Evolutionary conservation across 2,797 vertebrate species (phyloP).

Genomic region (Mastacembelus armatus): DNA sequence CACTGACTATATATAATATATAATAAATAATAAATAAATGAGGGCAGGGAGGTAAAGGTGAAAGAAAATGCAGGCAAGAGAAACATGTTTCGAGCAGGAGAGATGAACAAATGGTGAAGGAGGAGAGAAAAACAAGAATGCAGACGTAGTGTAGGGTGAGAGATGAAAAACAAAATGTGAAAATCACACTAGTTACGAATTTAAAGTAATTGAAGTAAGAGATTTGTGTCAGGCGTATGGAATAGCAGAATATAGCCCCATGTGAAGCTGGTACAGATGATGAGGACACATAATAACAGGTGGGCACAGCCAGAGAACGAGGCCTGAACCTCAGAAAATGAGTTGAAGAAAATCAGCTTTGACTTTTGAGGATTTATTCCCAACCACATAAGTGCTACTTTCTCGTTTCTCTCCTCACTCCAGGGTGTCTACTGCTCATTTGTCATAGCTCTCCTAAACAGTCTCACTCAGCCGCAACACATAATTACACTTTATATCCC

Average conservation of each 20-base stretch:
- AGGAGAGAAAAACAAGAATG: not conserved
- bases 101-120: not conserved
- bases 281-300: conserved; percentile 34
- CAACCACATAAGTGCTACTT: conserved; percentile 63
- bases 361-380: conserved; percentile 52
- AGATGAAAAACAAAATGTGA: not conserved
- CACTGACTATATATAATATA: not conserved
- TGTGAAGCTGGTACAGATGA: conserved; percentile 1
- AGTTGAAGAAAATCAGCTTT: conserved; percentile 37
- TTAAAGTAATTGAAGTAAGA: not conserved
- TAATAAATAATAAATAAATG: not conserved
- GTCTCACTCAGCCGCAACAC: conserved; percentile 36
- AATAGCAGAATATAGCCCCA: not conserved
- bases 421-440: conserved; percentile 50
- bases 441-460: conserved; percentile 57
- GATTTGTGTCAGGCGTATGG: not conserved
- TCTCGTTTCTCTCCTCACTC: conserved; percentile 13
- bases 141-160: not conserved
- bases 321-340: conserved; percentile 23
- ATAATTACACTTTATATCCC: conserved; percentile 62
- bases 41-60: not conserved
- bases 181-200: not conserved
- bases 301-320: conserved; percentile 24
- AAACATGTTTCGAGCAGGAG: too few species aligned
- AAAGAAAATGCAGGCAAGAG: too few species aligned